These are phyloP conservation scores for Ceyx melanurus DNA, from an alignment of 2,113 vertebrate species.

Conservation along the genomic window DNA sequence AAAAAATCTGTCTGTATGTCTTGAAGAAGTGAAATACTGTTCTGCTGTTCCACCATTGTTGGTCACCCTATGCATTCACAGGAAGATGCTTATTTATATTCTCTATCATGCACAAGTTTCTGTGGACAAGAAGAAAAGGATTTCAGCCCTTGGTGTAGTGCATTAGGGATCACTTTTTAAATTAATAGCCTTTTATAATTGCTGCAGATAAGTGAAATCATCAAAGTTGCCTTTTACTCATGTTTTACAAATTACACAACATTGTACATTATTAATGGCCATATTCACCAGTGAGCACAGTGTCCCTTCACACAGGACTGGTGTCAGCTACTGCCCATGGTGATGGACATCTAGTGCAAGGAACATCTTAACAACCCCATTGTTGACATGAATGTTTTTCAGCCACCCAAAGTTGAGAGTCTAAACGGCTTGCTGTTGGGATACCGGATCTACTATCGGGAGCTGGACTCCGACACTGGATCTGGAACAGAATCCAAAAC, in stretches of 20 bases:
- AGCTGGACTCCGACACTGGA: slow-evolving; percentile 80
- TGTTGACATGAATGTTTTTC: not conserved
- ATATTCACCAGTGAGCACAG: not conserved
- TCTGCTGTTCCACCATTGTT: not conserved
- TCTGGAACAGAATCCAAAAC: slow-evolving; percentile 68
- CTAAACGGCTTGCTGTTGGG: slow-evolving; percentile 89
- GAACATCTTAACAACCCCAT: not conserved
- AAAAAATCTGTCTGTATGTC: not conserved
- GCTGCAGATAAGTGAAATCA: not conserved
- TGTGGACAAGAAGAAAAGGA: not conserved
- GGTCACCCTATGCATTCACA: not conserved
- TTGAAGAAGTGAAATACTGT: not conserved
- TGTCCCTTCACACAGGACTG: not conserved
- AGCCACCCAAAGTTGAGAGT: slow-evolving; percentile 84
- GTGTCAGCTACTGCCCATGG: not conserved
- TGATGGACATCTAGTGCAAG: not conserved
- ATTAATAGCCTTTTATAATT: not conserved
- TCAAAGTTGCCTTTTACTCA: not conserved
- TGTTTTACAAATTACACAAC: not conserved
- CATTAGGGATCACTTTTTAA: not conserved
- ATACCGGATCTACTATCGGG: slow-evolving; percentile 91
- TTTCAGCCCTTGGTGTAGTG: not conserved
- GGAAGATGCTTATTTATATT: not conserved
- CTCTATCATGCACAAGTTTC: not conserved
- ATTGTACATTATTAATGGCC: not conserved